A percentile compares a stretch with the other conserved stretches of the same genome.
Conservation (phyloP, 1,140 invertebrate genomes). For the Lucilia cuprina region DNA sequence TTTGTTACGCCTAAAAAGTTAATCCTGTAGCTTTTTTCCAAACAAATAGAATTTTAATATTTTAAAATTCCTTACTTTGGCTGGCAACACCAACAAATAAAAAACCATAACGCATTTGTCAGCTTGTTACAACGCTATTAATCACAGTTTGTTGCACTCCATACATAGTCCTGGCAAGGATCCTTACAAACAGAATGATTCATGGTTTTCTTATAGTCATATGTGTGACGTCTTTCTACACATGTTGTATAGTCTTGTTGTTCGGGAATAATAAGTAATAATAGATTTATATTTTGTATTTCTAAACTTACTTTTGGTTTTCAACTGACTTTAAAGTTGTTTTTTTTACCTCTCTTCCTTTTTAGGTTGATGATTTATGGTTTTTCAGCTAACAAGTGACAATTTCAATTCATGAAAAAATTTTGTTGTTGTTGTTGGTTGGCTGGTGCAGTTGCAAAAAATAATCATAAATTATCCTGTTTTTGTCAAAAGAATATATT, state of each 20-base stretch:
- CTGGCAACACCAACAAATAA: background rate
- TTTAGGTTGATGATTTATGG: slow-evolving; percentile 26
- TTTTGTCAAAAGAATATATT: slow-evolving; percentile 27
- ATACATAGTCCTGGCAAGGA: background rate
- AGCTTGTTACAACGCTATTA: slow-evolving; percentile 35
- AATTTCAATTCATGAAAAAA: slow-evolving; percentile 23
- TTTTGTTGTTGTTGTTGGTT: background rate
- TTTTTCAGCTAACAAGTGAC: slow-evolving; percentile 25
- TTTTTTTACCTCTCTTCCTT: background rate
- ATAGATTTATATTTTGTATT: slow-evolving; percentile 20
- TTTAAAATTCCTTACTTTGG: background rate
- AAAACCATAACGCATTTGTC: slow-evolving; percentile 25
- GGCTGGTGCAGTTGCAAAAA: background rate
- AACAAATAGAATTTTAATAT: background rate
- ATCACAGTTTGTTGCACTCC: slow-evolving; percentile 37
- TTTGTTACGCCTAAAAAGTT: background rate
- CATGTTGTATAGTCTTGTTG: background rate
- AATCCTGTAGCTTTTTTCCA: background rate
- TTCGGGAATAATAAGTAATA: background rate
- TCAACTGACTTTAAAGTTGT: slow-evolving; percentile 7
- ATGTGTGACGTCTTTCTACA: slow-evolving; percentile 16
- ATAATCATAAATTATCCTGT: slow-evolving; percentile 37
- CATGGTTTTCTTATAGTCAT: slow-evolving; percentile 19
- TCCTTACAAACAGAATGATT: slow-evolving; percentile 26
- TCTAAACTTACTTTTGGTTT: background rate